Evolutionary conservation across 2,113 vertebrate species (phyloP).

Genomic region (Platycercus adscitus): DNA sequence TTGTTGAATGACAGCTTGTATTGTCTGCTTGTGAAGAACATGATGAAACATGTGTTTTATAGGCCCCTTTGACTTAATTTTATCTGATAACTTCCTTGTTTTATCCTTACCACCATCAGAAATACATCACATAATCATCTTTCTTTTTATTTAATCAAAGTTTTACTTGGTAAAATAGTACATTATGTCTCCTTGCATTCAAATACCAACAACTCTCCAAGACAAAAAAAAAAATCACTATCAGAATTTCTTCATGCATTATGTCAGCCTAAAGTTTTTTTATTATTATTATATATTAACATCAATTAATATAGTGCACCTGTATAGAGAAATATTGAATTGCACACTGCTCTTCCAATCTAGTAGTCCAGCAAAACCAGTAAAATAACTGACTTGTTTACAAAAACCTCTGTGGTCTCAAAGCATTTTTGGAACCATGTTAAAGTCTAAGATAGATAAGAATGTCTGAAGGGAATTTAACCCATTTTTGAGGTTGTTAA

Average conservation of each 20-base stretch:
- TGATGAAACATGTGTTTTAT: not conserved
- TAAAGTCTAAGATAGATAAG: not conserved
- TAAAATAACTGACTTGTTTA: not conserved
- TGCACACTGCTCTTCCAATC: not conserved
- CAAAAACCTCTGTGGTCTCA: not conserved
- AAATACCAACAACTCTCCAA: not conserved
- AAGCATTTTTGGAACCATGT: not conserved
- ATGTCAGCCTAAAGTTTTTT: not conserved
- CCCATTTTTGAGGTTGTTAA: not conserved
- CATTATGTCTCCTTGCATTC: not conserved
- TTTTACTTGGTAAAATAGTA: not conserved
- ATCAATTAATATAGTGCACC: not conserved
- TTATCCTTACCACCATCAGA: not conserved
- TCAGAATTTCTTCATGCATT: not conserved
- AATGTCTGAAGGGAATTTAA: not conserved
- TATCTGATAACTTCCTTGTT: not conserved
- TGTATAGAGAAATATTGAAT: not conserved
- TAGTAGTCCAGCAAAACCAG: not conserved
- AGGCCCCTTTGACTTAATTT: not conserved
- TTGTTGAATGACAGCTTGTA: not conserved
- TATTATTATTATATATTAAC: not conserved
- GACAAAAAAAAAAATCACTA: not conserved
- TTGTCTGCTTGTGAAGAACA: not conserved
- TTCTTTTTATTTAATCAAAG: not conserved
- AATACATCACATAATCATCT: not conserved